phyloP scores from a whole-genome alignment of 2,888 invertebrate species.

The Phaedon cochleariae region DNA sequence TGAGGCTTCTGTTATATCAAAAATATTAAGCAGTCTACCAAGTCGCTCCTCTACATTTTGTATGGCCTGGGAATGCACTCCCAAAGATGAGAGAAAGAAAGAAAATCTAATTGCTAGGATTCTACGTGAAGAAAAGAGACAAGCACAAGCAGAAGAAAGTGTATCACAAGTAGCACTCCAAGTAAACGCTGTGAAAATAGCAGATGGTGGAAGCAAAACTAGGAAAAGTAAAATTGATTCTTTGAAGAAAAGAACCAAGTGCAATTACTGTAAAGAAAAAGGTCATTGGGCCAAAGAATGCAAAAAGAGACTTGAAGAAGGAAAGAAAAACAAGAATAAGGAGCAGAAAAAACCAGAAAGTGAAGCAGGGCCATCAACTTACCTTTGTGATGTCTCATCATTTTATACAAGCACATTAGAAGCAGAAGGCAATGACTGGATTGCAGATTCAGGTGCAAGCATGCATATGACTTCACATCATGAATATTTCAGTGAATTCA shows the following conservation, averaged over 20 bases:
- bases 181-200: neutral
- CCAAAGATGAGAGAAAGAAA: conserved; percentile 9
- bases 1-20: no score
- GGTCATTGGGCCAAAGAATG: conserved; percentile 11
- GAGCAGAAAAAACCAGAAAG: neutral
- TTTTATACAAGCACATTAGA: conserved; percentile 7
- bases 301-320: neutral
- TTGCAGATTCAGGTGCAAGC: no score
- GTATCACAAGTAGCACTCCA: conserved; percentile 5
- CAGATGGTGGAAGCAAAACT: neutral
- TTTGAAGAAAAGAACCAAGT: conserved; percentile 9
- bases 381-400: conserved; percentile 11
- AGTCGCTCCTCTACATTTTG: no score
- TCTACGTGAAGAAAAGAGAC: conserved; percentile 7
- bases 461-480: conserved; percentile 12
- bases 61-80: conserved; percentile 5
- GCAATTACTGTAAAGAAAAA: conserved; percentile 14
- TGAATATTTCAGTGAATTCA: conserved; percentile 10
- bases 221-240: conserved; percentile 8
- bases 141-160: conserved; percentile 3
- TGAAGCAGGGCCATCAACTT: no score
- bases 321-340: neutral
- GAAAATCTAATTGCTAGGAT: neutral
- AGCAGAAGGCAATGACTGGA: no score
- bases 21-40: no score